Evolutionary conservation across 1,140 invertebrate genomes (phyloP).

Genomic region (Ceratoteleas bidentatus): DNA sequence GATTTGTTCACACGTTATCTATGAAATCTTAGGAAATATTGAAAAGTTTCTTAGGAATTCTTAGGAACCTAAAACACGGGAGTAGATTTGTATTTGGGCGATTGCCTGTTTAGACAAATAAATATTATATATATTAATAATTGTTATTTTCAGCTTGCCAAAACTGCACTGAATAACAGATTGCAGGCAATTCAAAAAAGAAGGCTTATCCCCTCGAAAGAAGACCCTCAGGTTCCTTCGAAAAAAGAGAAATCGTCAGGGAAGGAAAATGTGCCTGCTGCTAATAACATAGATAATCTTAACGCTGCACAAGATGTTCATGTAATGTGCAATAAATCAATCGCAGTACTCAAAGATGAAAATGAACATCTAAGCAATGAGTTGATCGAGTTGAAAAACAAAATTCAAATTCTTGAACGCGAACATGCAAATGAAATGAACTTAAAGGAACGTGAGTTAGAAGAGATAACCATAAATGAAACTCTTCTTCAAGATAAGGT

Average conservation of each 20-base stretch:
- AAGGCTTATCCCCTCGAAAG: background rate
- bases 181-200: background rate
- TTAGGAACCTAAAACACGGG: no score
- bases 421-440: background rate
- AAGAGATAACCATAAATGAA: background rate
- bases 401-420: background rate
- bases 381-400: background rate
- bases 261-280: background rate
- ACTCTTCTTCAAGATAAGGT: background rate
- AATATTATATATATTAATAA: no score
- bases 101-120: no score
- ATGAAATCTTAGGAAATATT: no score
- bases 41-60: no score
- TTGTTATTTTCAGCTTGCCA: background rate
- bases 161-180: background rate
- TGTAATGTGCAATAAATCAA: background rate
- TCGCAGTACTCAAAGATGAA: background rate
- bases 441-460: background rate
- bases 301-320: background rate
- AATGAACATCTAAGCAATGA: background rate
- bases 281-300: background rate
- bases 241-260: background rate
- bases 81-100: no score
- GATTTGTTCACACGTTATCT: no score
- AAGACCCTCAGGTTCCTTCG: background rate